phyloP scores from a whole-genome alignment of 2,797 vertebrate genomes.

The Oreochromis mossambicus region DNA sequence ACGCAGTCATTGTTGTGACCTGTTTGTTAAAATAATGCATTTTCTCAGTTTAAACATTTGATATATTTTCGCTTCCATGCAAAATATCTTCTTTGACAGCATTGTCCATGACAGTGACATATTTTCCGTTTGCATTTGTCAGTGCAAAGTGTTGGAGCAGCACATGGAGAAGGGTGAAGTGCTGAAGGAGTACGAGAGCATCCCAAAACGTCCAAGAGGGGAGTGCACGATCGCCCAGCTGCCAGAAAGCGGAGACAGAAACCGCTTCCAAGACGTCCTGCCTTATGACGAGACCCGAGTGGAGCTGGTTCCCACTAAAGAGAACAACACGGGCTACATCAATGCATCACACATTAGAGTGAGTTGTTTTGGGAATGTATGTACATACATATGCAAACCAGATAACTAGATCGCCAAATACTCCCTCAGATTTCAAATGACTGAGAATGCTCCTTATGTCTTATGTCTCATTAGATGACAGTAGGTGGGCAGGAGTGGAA shows the following conservation, averaged over 20 bases:
- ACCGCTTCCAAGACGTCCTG: constrained; percentile 94
- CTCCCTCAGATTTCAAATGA: not conserved
- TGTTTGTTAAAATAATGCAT: not conserved
- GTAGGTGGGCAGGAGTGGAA: constrained; percentile 91
- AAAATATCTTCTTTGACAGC: not conserved
- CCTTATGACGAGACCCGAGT: constrained; percentile 92
- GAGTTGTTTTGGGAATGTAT: not conserved
- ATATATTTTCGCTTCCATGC: not conserved
- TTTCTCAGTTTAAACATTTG: not conserved
- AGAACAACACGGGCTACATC: constrained; percentile 98
- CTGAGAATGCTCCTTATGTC: not conserved
- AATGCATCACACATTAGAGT: constrained; percentile 89
- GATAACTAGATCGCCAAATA: not conserved
- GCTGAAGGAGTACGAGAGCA: constrained; percentile 90
- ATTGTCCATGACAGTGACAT: not conserved
- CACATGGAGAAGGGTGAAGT: constrained; percentile 90
- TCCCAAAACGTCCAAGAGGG: constrained; percentile 78
- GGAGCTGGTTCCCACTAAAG: constrained; percentile 96
- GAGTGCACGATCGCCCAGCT: constrained; percentile 83
- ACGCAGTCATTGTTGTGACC: not conserved
- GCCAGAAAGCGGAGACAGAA: constrained; percentile 90
- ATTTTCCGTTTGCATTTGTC: not conserved
- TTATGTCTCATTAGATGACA: constrained; percentile 73
- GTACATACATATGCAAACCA: not conserved
- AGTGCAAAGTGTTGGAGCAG: constrained; percentile 90